These are phyloP conservation scores for Drosophila bipectinata DNA, from an alignment of 1,140 invertebrate genomes.

Conservation along the genomic window DNA sequence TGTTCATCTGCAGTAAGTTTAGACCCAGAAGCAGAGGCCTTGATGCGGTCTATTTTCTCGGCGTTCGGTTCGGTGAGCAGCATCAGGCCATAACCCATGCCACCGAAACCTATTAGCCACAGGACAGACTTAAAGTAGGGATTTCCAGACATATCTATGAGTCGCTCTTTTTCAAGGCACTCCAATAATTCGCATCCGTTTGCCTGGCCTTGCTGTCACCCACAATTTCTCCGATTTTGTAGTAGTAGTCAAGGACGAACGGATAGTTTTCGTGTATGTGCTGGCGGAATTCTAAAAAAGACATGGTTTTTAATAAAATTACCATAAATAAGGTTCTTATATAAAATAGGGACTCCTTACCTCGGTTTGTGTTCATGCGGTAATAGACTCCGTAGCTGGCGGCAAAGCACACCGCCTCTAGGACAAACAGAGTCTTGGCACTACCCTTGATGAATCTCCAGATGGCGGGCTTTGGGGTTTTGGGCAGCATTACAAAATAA, in stretches of 20 bases:
- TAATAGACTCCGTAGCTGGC: constrained; percentile 86
- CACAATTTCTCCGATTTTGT: constrained; percentile 86
- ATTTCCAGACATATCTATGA: constrained; percentile 79
- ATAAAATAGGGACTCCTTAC: constrained; percentile 79
- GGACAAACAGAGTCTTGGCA: constrained; percentile 84
- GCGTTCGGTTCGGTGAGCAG: constrained; percentile 85
- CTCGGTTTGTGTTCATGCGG: constrained; percentile 87
- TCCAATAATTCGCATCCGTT: constrained; percentile 85
- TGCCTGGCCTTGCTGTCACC: constrained; percentile 85
- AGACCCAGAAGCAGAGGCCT: constrained; percentile 31
- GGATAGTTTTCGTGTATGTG: constrained; percentile 87
- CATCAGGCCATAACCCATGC: constrained; percentile 86
- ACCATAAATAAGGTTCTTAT: constrained; percentile 37
- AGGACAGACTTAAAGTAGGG: constrained; percentile 85
- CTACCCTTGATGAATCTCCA: constrained; percentile 85
- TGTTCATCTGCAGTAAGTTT: constrained; percentile 46
- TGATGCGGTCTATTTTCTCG: constrained; percentile 85
- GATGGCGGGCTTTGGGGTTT: constrained; percentile 85
- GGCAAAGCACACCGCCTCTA: constrained; percentile 85
- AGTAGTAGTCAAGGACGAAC: constrained; percentile 86
- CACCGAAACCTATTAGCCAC: constrained; percentile 85
- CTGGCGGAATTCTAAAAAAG: constrained; percentile 85
- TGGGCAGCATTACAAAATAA: constrained; percentile 85
- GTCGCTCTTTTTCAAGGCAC: constrained; percentile 54
- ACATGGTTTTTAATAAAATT: constrained; percentile 15